phyloP scores from a whole-genome alignment of 1,140 invertebrate genomes.

The Mya arenaria region DNA sequence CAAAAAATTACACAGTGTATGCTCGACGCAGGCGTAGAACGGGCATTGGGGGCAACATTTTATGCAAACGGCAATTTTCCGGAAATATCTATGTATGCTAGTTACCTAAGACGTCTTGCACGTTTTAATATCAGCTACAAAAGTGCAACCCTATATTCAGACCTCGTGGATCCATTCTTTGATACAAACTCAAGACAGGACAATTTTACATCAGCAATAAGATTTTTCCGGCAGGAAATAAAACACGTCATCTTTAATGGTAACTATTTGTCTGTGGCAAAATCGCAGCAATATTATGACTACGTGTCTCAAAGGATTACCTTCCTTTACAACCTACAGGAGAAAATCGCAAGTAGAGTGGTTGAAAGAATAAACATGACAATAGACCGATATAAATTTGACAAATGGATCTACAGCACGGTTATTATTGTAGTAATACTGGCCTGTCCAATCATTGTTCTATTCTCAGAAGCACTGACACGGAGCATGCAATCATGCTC shows the following conservation, averaged over 20 bases:
- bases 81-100: conserved; percentile 7
- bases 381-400: background rate
- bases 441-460: conserved; percentile 33
- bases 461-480: conserved; percentile 34
- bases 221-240: conserved; percentile 14
- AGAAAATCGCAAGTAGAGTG: conserved; percentile 9
- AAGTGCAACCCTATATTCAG: conserved; percentile 21
- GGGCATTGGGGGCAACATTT: conserved; percentile 39
- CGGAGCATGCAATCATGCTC: conserved; percentile 38
- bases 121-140: conserved; percentile 42
- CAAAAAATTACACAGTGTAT: conserved; percentile 48
- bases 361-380: conserved; percentile 7
- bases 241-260: conserved; percentile 22
- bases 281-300: conserved; percentile 40
- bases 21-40: conserved; percentile 36
- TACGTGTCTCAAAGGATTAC: conserved; percentile 17
- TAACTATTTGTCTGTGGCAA: background rate
- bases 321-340: conserved; percentile 29
- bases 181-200: background rate
- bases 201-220: background rate
- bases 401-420: conserved; percentile 8
- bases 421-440: conserved; percentile 16
- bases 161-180: conserved; percentile 21
- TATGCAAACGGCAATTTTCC: conserved; percentile 44
- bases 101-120: conserved; percentile 24